Base-by-base conservation (phyloP, 35 echinoderm and acorn worm species). In the Chiridota heheva region DNA sequence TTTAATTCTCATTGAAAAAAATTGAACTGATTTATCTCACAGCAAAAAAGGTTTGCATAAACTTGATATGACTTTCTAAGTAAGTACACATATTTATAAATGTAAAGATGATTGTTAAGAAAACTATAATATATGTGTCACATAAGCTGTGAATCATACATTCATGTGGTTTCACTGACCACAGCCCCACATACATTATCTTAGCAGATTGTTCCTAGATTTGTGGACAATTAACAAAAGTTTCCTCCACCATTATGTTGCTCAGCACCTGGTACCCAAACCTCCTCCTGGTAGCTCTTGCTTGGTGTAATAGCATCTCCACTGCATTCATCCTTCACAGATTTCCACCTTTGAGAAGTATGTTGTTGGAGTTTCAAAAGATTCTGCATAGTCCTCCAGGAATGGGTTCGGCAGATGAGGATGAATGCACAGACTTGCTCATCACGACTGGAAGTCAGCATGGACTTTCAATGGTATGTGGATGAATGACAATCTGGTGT, bases 381-480 rank as follows among this genome's bases (percentile, higher is more conserved):
- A 43, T 49, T 7, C 63, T 69, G 15, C 81, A 84, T 48, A 84
- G 60, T 7, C 81, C 81, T 36, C 81, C 81, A 35, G 58, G n/a
- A 10, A 26, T 70, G 17, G 20, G 20, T 36, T 42, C 53, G 24
- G 36, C 15, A 10, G 81, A 70, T 39, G 66, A 42, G 8, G 64
- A 84, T 3, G 39, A 70, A 22, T 40, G 72, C 20, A 72, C 47
- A 7, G 81, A 84, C 16, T 36, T 84, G 0, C 38, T 84, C 7
- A 30, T 84, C 0, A 84, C 81, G 6, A 84, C 81, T 56, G 81
- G 81, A 18, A 84, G 81, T 84, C 81, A 84, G 4, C 63, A 84
- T 70, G 81, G 81, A 17, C 64, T 84, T 5, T 84, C 44, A 26
- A 84, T 69, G 81, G 81, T n/a, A n/a, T n/a, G n/a, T n/a, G n/a